Conservation (phyloP, 2,888 invertebrate species). For the Abrostola tripartita region DNA sequence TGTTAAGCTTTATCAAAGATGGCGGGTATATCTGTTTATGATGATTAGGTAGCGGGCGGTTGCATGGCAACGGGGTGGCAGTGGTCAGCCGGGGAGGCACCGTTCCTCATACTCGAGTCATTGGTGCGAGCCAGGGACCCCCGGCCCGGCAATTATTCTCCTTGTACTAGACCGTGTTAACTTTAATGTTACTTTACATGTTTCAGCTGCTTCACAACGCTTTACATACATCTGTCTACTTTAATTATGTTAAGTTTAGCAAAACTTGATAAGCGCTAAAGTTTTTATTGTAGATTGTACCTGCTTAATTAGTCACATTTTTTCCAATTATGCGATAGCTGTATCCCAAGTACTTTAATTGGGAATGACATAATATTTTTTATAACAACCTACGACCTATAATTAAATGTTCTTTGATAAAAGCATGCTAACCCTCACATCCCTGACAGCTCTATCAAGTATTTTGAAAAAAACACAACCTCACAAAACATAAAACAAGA, state of each 20-base stretch:
- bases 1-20: conserved; percentile 74
- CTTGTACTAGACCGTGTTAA: conserved; percentile 78
- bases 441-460: background rate
- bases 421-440: background rate
- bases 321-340: conserved; percentile 6
- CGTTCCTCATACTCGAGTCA: conserved; percentile 83
- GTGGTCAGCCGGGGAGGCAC: conserved; percentile 77
- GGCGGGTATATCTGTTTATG: conserved; percentile 83
- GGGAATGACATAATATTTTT: background rate
- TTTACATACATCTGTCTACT: conserved; percentile 53
- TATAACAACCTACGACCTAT: background rate
- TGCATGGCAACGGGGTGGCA: conserved; percentile 84
- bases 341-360: background rate
- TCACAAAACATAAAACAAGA: no score
- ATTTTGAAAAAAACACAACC: background rate
- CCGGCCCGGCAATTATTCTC: conserved; percentile 84
- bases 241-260: conserved; percentile 55
- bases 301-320: conserved; percentile 38
- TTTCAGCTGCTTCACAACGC: conserved; percentile 56
- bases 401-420: conserved; percentile 2
- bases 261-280: conserved; percentile 48
- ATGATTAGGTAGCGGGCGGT: conserved; percentile 85
- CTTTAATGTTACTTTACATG: conserved; percentile 79
- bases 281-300: conserved; percentile 41
- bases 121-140: conserved; percentile 69